A percentile compares a stretch with the other conserved stretches of the same genome.
phyloP scores from a whole-genome alignment of 2,888 invertebrate genomes.

The Malacosoma neustria region DNA sequence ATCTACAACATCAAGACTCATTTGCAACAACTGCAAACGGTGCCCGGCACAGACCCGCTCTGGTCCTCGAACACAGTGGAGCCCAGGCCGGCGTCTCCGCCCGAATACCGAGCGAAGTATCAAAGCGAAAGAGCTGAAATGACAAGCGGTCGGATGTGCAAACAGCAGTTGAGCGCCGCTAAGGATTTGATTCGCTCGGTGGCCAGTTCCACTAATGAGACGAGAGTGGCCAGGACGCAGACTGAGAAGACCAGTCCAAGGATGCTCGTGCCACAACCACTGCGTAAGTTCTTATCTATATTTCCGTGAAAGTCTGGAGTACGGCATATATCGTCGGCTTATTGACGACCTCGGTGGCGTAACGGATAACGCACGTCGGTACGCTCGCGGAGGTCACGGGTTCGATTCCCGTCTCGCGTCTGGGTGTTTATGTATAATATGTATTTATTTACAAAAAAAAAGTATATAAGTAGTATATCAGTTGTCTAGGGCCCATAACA shows the following conservation, averaged over 20 bases:
- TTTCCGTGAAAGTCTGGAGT: too few species aligned
- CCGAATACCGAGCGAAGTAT: slow-evolving; percentile 29
- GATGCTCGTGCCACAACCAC: slow-evolving; percentile 10
- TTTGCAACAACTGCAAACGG: slow-evolving; percentile 35
- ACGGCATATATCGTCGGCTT: too few species aligned
- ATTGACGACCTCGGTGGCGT: too few species aligned
- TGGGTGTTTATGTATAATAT: too few species aligned
- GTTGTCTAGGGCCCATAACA: too few species aligned
- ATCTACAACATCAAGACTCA: slow-evolving; percentile 76
- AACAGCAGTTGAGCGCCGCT: background rate
- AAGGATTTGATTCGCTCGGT: background rate
- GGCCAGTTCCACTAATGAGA: background rate
- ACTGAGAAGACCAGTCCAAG: slow-evolving; percentile 2
- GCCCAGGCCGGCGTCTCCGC: slow-evolving; percentile 36
- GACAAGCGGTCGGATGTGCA: background rate
- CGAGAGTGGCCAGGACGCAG: slow-evolving; percentile 2
- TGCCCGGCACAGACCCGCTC: slow-evolving; percentile 37
- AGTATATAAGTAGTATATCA: too few species aligned
- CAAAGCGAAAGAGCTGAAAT: background rate
- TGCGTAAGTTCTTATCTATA: slow-evolving; percentile 10
- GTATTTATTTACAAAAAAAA: too few species aligned
- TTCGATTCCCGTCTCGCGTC: too few species aligned
- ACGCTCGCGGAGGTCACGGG: too few species aligned
- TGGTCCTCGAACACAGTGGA: slow-evolving; percentile 42
- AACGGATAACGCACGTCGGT: too few species aligned